These are phyloP conservation scores for Ceratosolen solmsi DNA, from an alignment of 1,140 invertebrate genomes.

Conservation along the genomic window DNA sequence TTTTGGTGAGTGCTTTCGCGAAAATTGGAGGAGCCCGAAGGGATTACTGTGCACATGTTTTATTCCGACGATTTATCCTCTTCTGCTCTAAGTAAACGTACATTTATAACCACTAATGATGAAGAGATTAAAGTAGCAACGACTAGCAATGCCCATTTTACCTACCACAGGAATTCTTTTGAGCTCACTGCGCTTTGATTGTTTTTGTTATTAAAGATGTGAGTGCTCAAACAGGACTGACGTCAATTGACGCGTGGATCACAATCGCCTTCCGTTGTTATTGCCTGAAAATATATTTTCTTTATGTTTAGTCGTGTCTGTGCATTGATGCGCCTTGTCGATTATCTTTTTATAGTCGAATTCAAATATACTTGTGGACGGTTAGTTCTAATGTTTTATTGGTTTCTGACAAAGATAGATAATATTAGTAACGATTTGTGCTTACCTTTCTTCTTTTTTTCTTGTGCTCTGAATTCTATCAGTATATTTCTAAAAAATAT, in stretches of 20 bases:
- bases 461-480: too few species aligned
- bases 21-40: background rate
- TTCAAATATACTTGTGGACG: background rate
- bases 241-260: constrained; percentile 54
- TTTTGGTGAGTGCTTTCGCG: background rate
- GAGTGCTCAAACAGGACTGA: constrained; percentile 52
- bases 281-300: background rate
- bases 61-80: too few species aligned
- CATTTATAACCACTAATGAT: too few species aligned
- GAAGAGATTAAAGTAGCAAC: too few species aligned
- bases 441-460: too few species aligned
- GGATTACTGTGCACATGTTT: too few species aligned
- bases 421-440: too few species aligned
- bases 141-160: too few species aligned
- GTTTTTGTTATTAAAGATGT: constrained; percentile 37
- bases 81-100: too few species aligned
- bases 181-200: background rate
- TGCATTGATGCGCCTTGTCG: background rate
- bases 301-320: background rate
- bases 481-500: too few species aligned
- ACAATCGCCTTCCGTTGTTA: constrained; percentile 22
- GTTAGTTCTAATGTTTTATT: background rate
- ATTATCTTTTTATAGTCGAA: background rate
- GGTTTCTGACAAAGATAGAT: too few species aligned
- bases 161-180: background rate